Percentiles rank a stretch among this genome's conserved stretches.
Evolutionary conservation across 1,140 invertebrate genomes (phyloP).

Genomic region (Bradynema listronoti): DNA sequence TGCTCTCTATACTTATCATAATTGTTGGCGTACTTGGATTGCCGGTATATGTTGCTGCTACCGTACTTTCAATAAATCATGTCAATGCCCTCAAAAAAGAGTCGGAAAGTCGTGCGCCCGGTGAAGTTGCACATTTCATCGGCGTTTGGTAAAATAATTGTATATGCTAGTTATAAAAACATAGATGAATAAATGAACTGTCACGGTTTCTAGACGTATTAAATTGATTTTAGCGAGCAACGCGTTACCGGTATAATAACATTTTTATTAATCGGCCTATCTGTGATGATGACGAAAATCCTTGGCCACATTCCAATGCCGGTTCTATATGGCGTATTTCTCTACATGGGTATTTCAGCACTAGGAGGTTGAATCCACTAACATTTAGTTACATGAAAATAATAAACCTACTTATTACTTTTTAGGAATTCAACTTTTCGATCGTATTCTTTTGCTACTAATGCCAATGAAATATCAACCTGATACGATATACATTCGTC

Average conservation of each 20-base stretch:
- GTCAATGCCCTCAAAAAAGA: slow-evolving; percentile 82
- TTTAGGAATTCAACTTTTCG: slow-evolving; percentile 73
- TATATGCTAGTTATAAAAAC: not conserved
- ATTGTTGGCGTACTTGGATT: slow-evolving; percentile 86
- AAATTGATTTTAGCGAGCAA: slow-evolving; percentile 71
- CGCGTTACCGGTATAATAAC: slow-evolving; percentile 86
- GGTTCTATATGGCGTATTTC: slow-evolving; percentile 87
- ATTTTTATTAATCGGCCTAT: slow-evolving; percentile 87
- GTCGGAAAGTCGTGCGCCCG: slow-evolving; percentile 82
- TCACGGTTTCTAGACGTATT: slow-evolving; percentile 12
- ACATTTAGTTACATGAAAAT: no score
- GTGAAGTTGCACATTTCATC: slow-evolving; percentile 92
- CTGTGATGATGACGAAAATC: slow-evolving; percentile 81
- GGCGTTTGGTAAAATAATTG: slow-evolving; percentile 68
- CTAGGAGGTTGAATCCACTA: slow-evolving; percentile 62
- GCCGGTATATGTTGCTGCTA: slow-evolving; percentile 93
- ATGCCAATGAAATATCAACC: slow-evolving; percentile 99
- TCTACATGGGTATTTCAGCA: slow-evolving; percentile 97
- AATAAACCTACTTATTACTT: slow-evolving; percentile 12
- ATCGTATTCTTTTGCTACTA: slow-evolving; percentile 85
- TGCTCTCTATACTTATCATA: slow-evolving; percentile 78
- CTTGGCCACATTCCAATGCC: slow-evolving; percentile 79
- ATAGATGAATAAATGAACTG: slow-evolving; percentile 14
- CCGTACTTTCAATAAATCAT: slow-evolving; percentile 94
- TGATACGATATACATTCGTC: slow-evolving; percentile 90